Percentiles rank a stretch among this genome's conserved stretches.
phyloP scores from a whole-genome alignment of 2,888 invertebrate species.

The Encarsia formosa region DNA sequence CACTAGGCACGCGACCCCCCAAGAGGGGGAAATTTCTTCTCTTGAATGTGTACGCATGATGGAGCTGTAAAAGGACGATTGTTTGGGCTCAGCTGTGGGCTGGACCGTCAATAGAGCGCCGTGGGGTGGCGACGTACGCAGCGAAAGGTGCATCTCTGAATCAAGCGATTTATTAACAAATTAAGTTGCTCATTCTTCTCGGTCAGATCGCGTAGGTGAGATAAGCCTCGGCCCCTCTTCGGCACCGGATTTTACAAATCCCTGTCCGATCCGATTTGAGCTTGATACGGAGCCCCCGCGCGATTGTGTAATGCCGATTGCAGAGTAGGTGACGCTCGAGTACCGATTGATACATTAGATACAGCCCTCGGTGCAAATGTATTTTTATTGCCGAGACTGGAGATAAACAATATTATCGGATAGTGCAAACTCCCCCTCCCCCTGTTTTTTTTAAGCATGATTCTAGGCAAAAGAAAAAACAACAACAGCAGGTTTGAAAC shows the following conservation, averaged over 20 bases:
- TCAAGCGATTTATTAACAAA: slow-evolving; percentile 50
- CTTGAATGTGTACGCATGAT: not conserved
- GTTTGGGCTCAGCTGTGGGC: slow-evolving; percentile 49
- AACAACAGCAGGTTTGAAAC: too few relatives aligned
- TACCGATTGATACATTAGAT: slow-evolving; percentile 13
- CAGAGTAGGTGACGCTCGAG: not conserved
- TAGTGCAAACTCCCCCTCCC: too few relatives aligned
- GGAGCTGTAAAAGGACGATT: slow-evolving; percentile 34
- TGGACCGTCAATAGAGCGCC: slow-evolving; percentile 32
- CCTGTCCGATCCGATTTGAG: slow-evolving; percentile 28
- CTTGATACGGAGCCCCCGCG: not conserved
- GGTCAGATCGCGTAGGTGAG: slow-evolving; percentile 34
- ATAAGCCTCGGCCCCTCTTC: slow-evolving; percentile 29
- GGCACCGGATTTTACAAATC: slow-evolving; percentile 34
- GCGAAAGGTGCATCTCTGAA: slow-evolving; percentile 48
- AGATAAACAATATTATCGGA: slow-evolving; percentile 1
- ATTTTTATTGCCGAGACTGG: not conserved
- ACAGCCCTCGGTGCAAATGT: not conserved
- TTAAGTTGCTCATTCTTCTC: slow-evolving; percentile 48
- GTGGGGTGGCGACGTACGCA: slow-evolving; percentile 31
- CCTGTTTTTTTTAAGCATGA: too few relatives aligned
- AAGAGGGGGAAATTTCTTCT: too few relatives aligned
- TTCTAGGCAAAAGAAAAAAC: too few relatives aligned
- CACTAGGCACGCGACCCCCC: too few relatives aligned
- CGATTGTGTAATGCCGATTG: not conserved